Evolutionary conservation across 1,140 invertebrate genomes (phyloP).

Genomic region (Panagrolaimus sp.): DNA sequence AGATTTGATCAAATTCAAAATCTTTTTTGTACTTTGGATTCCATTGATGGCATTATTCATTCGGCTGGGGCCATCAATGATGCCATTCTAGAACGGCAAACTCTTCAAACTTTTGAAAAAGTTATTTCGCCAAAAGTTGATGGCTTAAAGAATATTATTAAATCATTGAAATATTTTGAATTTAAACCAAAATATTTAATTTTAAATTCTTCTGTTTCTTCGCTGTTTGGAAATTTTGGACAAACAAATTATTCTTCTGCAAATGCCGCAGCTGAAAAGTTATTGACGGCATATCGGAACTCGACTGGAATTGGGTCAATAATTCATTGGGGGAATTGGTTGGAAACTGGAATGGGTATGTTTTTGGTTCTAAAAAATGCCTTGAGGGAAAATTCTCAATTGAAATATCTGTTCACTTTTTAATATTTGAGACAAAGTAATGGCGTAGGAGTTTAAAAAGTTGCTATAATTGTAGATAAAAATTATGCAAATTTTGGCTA

Average conservation of each 20-base stretch:
- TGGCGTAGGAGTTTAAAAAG: too few species aligned
- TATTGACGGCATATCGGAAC: neutral
- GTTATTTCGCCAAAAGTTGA: conserved; percentile 34
- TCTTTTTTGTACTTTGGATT: neutral
- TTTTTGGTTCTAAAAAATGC: too few species aligned
- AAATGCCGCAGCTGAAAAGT: conserved; percentile 23
- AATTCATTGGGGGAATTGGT: conserved; percentile 41
- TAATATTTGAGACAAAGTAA: too few species aligned
- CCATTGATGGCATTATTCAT: conserved; percentile 23
- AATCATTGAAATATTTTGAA: conserved; percentile 10
- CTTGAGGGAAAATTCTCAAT: too few species aligned
- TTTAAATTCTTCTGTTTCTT: conserved; percentile 27
- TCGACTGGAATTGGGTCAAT: neutral
- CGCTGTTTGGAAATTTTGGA: conserved; percentile 36
- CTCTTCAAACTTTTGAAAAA: conserved; percentile 26
- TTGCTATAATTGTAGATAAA: too few species aligned
- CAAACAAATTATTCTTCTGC: conserved; percentile 36
- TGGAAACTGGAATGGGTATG: conserved; percentile 30
- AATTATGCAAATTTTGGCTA: too few species aligned
- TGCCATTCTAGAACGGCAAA: conserved; percentile 25
- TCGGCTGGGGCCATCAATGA: conserved; percentile 28
- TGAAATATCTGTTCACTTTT: too few species aligned
- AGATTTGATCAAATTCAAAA: neutral
- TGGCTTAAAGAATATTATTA: conserved; percentile 29
- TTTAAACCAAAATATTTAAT: conserved; percentile 26